A percentile compares a stretch with the other conserved stretches of the same genome.
These are phyloP conservation scores for Rhabditophanes sp. DNA, from an alignment of 2,888 invertebrate species.

Conservation along the genomic window DNA sequence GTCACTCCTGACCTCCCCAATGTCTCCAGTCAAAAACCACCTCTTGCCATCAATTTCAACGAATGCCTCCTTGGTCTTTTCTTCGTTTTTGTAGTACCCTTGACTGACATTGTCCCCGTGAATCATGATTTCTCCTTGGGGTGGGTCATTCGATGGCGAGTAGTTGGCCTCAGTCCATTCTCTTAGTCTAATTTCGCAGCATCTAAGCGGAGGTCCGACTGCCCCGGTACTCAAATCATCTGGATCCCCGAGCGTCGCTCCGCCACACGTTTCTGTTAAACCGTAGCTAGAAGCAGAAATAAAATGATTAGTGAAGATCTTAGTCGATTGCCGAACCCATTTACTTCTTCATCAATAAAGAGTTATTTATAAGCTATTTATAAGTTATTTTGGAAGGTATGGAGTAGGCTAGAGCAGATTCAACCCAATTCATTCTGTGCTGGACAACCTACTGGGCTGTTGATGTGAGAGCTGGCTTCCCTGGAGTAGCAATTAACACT, in stretches of 20 bases:
- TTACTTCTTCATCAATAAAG: too few relatives aligned
- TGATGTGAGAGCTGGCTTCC: too few relatives aligned
- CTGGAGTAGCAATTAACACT: too few relatives aligned
- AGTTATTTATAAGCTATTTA: too few relatives aligned
- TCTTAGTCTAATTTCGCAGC: constrained; percentile 66
- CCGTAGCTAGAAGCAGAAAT: too few relatives aligned
- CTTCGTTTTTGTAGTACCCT: constrained; percentile 79
- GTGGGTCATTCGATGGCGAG: constrained; percentile 58
- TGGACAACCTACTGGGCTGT: too few relatives aligned
- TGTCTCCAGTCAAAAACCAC: constrained; percentile 92
- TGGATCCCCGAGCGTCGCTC: constrained; percentile 52
- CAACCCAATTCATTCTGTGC: too few relatives aligned
- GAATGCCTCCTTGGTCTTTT: constrained; percentile 65
- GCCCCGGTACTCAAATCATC: constrained; percentile 61
- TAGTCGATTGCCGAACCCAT: too few relatives aligned
- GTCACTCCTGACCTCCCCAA: constrained; percentile 79
- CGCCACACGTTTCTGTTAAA: constrained; percentile 85
- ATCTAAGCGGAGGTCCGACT: constrained; percentile 71
- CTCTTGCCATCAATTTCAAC: constrained; percentile 51
- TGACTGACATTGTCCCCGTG: constrained; percentile 77
- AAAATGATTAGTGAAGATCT: too few relatives aligned
- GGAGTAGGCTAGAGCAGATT: too few relatives aligned
- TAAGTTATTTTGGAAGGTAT: too few relatives aligned
- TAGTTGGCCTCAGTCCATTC: constrained; percentile 72
- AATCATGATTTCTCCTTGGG: constrained; percentile 66